phyloP scores from a whole-genome alignment of 2,797 vertebrate species.

The Chromobotia macracanthus region DNA sequence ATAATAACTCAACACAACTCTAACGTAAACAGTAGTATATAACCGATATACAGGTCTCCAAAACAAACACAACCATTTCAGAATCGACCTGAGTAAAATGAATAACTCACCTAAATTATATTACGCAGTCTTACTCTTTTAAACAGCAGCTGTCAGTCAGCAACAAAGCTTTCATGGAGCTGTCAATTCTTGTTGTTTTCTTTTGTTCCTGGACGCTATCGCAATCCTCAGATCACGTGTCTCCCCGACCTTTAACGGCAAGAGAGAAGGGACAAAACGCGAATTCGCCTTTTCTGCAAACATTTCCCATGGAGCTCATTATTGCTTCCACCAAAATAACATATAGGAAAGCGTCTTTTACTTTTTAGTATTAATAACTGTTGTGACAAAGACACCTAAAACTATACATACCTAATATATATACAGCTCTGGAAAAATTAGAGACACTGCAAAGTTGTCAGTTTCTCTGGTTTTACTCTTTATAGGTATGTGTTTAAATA shows the following conservation, averaged over 20 bases:
- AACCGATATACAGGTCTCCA: background rate
- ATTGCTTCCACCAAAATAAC: background rate
- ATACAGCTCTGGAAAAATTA: no score
- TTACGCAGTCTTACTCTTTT: background rate
- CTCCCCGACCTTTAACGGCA: conserved; percentile 69
- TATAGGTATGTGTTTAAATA: no score
- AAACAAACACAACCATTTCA: background rate
- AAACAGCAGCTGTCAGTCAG: conserved; percentile 8
- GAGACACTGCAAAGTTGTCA: no score
- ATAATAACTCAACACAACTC: background rate
- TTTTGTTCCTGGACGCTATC: conserved; percentile 69
- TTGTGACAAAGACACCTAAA: background rate
- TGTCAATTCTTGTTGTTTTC: conserved; percentile 64
- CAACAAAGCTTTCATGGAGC: background rate
- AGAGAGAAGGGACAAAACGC: conserved; percentile 38
- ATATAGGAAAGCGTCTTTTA: background rate
- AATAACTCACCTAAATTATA: conserved; percentile 5
- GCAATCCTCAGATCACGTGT: conserved; percentile 67
- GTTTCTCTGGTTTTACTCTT: no score
- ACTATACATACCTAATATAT: no score
- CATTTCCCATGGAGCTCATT: no score
- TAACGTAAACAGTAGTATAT: background rate
- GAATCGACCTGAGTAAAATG: background rate
- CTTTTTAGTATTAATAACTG: background rate
- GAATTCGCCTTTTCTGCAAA: background rate